Evolutionary conservation across 2,797 vertebrate species (phyloP).

Genomic region (Kryptopterus vitreolus): DNA sequence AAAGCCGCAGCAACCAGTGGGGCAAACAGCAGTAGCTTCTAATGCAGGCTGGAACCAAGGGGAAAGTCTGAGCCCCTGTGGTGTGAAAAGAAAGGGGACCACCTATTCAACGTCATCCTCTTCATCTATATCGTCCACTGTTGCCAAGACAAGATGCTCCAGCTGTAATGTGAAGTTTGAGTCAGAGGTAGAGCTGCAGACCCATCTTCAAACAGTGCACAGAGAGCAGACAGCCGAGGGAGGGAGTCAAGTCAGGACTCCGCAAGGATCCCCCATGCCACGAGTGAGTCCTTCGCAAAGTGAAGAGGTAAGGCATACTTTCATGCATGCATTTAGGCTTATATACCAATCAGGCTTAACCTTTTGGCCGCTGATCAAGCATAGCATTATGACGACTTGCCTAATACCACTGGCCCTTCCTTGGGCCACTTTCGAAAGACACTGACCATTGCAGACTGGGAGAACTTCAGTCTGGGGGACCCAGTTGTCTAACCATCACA

Average conservation of each 20-base stretch:
- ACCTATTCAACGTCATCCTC: slow-evolving; percentile 79
- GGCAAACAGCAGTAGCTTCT: slow-evolving; percentile 64
- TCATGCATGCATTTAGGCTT: background rate
- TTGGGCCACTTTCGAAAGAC: no score
- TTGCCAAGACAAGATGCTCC: slow-evolving; percentile 91
- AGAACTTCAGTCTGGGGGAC: no score
- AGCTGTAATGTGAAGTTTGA: slow-evolving; percentile 99
- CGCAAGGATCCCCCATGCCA: slow-evolving; percentile 96
- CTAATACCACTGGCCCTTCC: no score
- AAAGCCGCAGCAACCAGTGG: slow-evolving; percentile 69
- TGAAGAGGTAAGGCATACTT: slow-evolving; percentile 85
- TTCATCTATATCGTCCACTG: slow-evolving; percentile 75
- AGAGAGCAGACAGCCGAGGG: slow-evolving; percentile 86
- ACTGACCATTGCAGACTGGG: no score
- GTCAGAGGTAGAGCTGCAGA: slow-evolving; percentile 93
- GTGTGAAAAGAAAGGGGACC: slow-evolving; percentile 85
- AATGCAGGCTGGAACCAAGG: slow-evolving; percentile 80
- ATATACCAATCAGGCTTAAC: no score
- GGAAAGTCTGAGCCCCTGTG: slow-evolving; percentile 86
- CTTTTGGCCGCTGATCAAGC: no score
- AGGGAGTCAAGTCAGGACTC: slow-evolving; percentile 89
- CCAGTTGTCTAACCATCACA: no score
- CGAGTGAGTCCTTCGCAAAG: slow-evolving; percentile 95
- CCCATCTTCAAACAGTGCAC: slow-evolving; percentile 91
- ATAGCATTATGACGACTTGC: no score